Percentiles rank a stretch among this genome's conserved stretches.
phyloP scores from a whole-genome alignment of 2,888 invertebrate genomes.

The Escarpia spicata region DNA sequence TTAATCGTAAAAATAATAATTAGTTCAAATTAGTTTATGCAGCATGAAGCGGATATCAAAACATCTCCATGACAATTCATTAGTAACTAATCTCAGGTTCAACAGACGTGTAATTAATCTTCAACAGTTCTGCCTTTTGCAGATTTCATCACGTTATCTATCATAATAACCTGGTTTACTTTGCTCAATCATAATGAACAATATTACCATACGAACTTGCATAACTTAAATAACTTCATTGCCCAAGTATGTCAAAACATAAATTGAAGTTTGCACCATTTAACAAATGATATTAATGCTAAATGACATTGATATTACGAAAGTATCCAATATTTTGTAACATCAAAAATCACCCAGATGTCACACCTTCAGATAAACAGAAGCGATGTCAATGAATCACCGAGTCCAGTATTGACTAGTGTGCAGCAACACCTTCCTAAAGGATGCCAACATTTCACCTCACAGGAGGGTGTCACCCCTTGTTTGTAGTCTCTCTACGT shows the following conservation, averaged over 20 bases:
- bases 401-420: not conserved
- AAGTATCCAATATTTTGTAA: not conserved
- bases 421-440: not conserved
- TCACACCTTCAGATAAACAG: not conserved
- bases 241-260: not conserved
- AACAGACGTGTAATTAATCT: no score
- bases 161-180: no score
- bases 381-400: not conserved
- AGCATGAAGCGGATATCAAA: not conserved
- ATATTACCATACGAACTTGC: no score
- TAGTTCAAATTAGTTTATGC: not conserved
- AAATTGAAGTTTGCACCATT: not conserved
- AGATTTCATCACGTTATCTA: no score
- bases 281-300: not conserved
- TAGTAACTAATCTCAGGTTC: no score
- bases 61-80: conserved; percentile 10
- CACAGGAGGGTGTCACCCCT: conserved; percentile 27
- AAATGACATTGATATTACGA: not conserved
- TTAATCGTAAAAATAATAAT: not conserved
- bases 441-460: not conserved
- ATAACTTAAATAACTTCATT: no score
- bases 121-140: no score
- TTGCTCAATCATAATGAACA: no score
- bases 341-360: not conserved
- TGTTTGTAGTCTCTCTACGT: conserved; percentile 85